A percentile compares a stretch with the other conserved stretches of the same genome.
These are phyloP conservation scores for Oncorhynchus keta DNA, from an alignment of 2,113 vertebrate genomes.

Conservation along the genomic window DNA sequence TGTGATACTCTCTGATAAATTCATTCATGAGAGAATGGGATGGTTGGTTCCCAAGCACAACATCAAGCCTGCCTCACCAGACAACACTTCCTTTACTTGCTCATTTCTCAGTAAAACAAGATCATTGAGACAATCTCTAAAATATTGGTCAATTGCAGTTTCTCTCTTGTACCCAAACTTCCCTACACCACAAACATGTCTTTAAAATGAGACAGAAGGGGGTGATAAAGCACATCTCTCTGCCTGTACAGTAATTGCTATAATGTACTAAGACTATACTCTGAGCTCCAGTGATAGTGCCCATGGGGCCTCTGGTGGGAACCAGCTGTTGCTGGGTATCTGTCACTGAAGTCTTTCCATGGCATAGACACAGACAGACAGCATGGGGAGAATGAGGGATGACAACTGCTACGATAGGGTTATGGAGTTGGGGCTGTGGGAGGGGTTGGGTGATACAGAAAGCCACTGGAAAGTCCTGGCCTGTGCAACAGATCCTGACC, in stretches of 20 bases:
- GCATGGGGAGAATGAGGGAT: constrained; percentile 58
- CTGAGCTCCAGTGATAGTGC: background rate
- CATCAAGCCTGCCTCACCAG: background rate
- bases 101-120: background rate
- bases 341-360: constrained; percentile 61
- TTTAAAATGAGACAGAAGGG: background rate
- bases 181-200: background rate
- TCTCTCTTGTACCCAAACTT: background rate
- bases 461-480: constrained; percentile 56
- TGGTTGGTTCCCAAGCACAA: background rate
- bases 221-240: background rate
- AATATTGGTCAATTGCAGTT: background rate
- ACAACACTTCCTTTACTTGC: background rate
- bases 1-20: background rate
- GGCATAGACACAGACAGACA: constrained; percentile 45
- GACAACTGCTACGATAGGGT: constrained; percentile 49
- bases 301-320: constrained; percentile 2
- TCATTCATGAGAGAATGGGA: background rate
- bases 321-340: constrained; percentile 68
- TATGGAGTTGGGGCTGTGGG: constrained; percentile 32
- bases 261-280: background rate
- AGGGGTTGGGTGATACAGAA: constrained; percentile 33
- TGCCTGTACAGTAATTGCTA: too few species aligned
- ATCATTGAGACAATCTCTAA: background rate
- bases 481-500: constrained; percentile 46